A percentile compares a stretch with the other conserved stretches of the same genome.
These are phyloP conservation scores for Setophaga kirtlandii DNA, from an alignment of 2,113 vertebrate species.

Conservation along the genomic window DNA sequence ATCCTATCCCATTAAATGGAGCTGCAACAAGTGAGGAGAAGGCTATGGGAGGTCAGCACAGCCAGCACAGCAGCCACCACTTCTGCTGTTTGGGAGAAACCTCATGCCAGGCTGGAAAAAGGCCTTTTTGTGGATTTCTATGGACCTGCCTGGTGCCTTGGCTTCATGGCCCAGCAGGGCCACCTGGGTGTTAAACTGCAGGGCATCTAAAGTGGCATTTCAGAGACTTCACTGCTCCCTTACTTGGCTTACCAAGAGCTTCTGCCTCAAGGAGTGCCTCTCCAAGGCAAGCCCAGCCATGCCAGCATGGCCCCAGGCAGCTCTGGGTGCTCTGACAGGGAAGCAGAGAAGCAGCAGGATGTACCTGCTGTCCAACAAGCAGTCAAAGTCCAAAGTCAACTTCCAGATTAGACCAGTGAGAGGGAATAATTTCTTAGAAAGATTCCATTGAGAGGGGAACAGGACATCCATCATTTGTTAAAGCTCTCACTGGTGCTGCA, in stretches of 20 bases:
- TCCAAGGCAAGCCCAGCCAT: background rate
- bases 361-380: background rate
- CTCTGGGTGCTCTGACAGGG: accelerated
- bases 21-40: background rate
- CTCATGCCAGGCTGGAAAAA: background rate
- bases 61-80: background rate
- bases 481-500: background rate
- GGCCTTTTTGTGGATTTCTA: background rate
- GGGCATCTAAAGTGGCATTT: background rate
- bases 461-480: background rate
- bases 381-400: background rate
- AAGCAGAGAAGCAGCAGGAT: background rate
- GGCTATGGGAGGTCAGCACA: background rate
- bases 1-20: background rate
- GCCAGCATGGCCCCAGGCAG: background rate
- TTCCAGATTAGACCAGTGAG: accelerated
- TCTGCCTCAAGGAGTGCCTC: background rate
- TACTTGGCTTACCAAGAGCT: background rate
- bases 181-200: background rate
- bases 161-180: background rate
- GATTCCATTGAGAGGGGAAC: background rate
- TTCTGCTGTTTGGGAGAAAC: background rate
- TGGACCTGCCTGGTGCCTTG: accelerated
- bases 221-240: accelerated
- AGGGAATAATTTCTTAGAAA: background rate